Percentiles rank a stretch among this genome's conserved stretches.
phyloP scores from a whole-genome alignment of 2,888 invertebrate species.

The Hyppa rectilinea region DNA sequence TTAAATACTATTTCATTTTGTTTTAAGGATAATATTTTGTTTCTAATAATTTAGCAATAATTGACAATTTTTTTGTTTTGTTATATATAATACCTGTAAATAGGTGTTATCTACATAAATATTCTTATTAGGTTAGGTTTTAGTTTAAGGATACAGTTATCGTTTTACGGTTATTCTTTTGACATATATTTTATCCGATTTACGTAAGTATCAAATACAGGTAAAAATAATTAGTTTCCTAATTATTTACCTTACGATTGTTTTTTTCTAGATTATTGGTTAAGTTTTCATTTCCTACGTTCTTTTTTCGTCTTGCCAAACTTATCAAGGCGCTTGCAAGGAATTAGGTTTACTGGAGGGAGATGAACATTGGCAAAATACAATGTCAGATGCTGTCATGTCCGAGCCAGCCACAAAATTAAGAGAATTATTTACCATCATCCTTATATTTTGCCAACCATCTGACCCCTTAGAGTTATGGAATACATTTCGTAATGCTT shows the following conservation, averaged over 20 bases:
- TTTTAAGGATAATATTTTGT: background rate
- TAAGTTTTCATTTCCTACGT: background rate
- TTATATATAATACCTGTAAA: background rate
- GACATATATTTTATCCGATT: no score
- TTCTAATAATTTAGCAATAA: background rate
- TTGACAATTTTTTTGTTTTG: background rate
- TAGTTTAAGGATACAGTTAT: background rate
- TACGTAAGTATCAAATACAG: no score
- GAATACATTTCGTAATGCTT: constrained; percentile 51
- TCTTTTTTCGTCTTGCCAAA: background rate
- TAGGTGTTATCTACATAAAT: background rate
- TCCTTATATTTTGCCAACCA: constrained; percentile 53
- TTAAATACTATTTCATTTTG: background rate
- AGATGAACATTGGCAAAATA: no score
- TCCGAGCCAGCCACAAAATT: constrained; percentile 29
- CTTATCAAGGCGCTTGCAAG: no score
- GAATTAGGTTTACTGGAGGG: no score
- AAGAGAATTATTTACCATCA: constrained; percentile 53
- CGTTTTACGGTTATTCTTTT: background rate
- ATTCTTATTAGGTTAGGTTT: background rate
- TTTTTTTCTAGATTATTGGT: background rate
- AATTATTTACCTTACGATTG: background rate
- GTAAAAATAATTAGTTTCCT: background rate
- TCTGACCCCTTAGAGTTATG: constrained; percentile 52
- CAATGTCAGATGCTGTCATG: no score